These are phyloP conservation scores for Aspidapion aeneum DNA, from an alignment of 2,888 invertebrate species.

Conservation along the genomic window DNA sequence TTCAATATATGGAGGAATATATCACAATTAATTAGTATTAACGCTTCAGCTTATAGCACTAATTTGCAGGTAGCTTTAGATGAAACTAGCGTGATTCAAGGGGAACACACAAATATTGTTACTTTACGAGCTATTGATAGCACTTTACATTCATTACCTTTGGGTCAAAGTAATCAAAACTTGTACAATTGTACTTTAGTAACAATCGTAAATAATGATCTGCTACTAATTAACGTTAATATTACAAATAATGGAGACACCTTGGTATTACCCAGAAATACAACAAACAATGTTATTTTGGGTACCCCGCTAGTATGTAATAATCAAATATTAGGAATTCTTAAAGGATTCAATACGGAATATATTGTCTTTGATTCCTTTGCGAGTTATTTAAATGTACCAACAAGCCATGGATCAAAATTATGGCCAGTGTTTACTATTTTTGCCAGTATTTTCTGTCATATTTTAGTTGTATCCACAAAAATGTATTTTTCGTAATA, in stretches of 20 bases:
- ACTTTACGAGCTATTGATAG: not conserved
- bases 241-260: constrained; percentile 6
- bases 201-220: constrained; percentile 10
- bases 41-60: constrained; percentile 11
- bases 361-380: constrained; percentile 17
- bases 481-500: no score
- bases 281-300: constrained; percentile 14
- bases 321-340: constrained; percentile 28
- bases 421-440: not conserved
- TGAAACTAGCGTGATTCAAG: not conserved
- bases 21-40: constrained; percentile 10
- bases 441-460: no score
- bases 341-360: constrained; percentile 19
- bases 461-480: no score
- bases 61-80: not conserved
- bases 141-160: not conserved
- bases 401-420: not conserved
- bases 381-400: not conserved
- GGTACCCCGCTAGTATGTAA: constrained; percentile 23
- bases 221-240: not conserved
- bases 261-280: constrained; percentile 1
- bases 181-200: constrained; percentile 19
- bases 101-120: not conserved
- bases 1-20: constrained; percentile 13
- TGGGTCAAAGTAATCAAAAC: constrained; percentile 1